These are phyloP conservation scores for Melinopterus prodromus DNA, from an alignment of 2,888 invertebrate species.

Conservation along the genomic window DNA sequence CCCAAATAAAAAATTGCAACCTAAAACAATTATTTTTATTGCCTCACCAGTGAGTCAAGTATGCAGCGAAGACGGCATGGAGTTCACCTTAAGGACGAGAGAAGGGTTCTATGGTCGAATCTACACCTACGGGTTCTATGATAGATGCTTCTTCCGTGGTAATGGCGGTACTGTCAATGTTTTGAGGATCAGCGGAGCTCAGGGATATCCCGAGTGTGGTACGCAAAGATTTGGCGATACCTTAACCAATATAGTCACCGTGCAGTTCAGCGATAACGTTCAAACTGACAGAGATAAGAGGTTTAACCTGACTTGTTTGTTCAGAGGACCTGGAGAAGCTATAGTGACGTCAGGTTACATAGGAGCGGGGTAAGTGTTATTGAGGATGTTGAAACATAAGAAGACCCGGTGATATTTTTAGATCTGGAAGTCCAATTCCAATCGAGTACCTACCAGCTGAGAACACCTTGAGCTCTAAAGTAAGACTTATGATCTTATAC, in stretches of 20 bases:
- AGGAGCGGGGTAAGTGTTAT: conserved; percentile 74
- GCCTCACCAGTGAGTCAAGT: conserved; percentile 78
- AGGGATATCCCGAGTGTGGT: conserved; percentile 94
- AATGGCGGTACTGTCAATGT: conserved; percentile 87
- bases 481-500: conserved; percentile 84
- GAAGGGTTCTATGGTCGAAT: conserved; percentile 91
- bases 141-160: conserved; percentile 89
- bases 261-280: conserved; percentile 92
- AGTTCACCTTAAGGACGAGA: conserved; percentile 86
- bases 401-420: conserved; percentile 59
- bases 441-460: conserved; percentile 93
- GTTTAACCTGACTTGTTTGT: conserved; percentile 91
- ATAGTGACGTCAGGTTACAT: conserved; percentile 93
- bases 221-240: conserved; percentile 88
- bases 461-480: conserved; percentile 88
- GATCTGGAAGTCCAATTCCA: conserved; percentile 90
- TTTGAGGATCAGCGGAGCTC: conserved; percentile 85
- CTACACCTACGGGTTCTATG: conserved; percentile 92
- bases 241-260: conserved; percentile 93
- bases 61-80: conserved; percentile 94
- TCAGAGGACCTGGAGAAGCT: conserved; percentile 91
- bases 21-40: conserved; percentile 6
- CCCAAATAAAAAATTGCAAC: conserved; percentile 9
- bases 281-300: conserved; percentile 91
- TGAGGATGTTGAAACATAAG: neutral